Conservation (phyloP, 2,888 invertebrate genomes). For the Lapara coniferarum region DNA sequence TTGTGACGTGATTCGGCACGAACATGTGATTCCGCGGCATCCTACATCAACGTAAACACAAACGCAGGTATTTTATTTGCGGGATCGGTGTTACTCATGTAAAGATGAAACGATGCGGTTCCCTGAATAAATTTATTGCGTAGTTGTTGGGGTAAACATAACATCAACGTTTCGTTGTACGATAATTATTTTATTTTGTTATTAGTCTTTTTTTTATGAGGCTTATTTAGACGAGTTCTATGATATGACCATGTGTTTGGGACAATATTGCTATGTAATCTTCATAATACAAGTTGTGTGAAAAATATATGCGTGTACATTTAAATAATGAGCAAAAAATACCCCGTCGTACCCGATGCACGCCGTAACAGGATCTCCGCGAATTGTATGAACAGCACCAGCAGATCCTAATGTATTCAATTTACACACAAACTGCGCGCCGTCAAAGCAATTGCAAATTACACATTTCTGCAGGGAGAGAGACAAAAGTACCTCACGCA, state of each 20-base stretch:
- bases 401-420: conserved; percentile 20
- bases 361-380: not conserved
- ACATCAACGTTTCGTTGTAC: not conserved
- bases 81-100: conserved; percentile 19
- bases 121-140: conserved; percentile 9
- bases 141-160: conserved; percentile 3
- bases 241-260: too few species aligned
- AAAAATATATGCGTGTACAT: not conserved
- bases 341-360: conserved; percentile 9
- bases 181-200: not conserved
- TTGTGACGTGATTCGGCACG: conserved; percentile 1
- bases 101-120: conserved; percentile 12
- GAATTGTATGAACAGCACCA: conserved; percentile 16
- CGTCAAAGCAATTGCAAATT: conserved; percentile 29
- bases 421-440: conserved; percentile 22
- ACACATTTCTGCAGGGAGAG: conserved; percentile 26
- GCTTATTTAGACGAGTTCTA: too few species aligned
- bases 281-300: too few species aligned
- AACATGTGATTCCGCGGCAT: conserved; percentile 12
- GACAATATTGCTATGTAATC: too few species aligned
- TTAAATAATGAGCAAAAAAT: conserved; percentile 3
- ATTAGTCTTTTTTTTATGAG: not conserved
- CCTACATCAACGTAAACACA: conserved; percentile 8
- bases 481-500: conserved; percentile 8
- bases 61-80: conserved; percentile 13